Conservation (phyloP, 2,888 invertebrate genomes). For the Deilephila porcellus region DNA sequence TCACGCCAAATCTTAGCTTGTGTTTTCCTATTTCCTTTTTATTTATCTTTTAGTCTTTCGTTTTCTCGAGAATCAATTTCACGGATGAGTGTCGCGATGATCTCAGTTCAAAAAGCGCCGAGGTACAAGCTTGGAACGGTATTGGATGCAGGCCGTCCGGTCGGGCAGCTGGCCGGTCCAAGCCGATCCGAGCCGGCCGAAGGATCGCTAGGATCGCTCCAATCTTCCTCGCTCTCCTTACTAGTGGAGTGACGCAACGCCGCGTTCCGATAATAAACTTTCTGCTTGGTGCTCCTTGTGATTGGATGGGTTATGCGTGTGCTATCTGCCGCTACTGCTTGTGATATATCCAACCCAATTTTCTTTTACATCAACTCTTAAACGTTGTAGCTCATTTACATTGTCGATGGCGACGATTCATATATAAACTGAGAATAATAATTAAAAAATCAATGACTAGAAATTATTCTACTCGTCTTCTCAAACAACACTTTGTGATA, state of each 20-base stretch:
- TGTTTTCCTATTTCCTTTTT: constrained; percentile 85
- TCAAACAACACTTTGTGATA: constrained; percentile 33
- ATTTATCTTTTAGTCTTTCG: constrained; percentile 85
- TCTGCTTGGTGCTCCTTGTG: constrained; percentile 77
- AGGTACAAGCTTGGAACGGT: constrained; percentile 59
- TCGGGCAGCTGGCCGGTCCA: constrained; percentile 39
- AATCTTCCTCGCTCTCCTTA: constrained; percentile 58
- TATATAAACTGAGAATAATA: not conserved
- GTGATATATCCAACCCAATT: constrained; percentile 76
- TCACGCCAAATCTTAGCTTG: constrained; percentile 85
- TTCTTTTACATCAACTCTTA: constrained; percentile 69
- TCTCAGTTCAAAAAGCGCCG: constrained; percentile 81
- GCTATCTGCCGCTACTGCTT: constrained; percentile 73
- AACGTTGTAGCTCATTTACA: constrained; percentile 39
- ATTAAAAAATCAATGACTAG: constrained; percentile 43
- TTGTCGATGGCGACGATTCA: not conserved
- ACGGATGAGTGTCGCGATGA: constrained; percentile 84
- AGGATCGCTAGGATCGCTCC: constrained; percentile 40
- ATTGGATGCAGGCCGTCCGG: constrained; percentile 46
- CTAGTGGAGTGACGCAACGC: constrained; percentile 69
- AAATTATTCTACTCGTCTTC: constrained; percentile 42
- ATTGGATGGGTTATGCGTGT: constrained; percentile 82
- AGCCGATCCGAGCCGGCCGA: constrained; percentile 41
- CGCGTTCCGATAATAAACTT: constrained; percentile 78
- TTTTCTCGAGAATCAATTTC: constrained; percentile 84